A percentile compares a stretch with the other conserved stretches of the same genome.
These are phyloP conservation scores for Tokudaia tokunoshimensis DNA, from an alignment of 2,797 vertebrate species.

Conservation along the genomic window DNA sequence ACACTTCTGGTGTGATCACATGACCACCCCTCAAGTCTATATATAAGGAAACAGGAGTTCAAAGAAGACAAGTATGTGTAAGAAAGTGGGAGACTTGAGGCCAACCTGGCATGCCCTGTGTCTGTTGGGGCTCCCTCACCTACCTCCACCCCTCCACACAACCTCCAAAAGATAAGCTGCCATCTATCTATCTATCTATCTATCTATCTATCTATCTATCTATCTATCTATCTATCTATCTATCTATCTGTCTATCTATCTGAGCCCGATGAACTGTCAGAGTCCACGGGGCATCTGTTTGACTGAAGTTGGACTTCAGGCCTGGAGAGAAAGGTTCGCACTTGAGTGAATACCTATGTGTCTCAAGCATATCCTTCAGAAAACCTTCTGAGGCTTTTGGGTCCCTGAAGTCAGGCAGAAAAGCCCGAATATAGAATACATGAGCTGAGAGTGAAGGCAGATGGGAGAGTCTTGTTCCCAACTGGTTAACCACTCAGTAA, in stretches of 20 bases:
- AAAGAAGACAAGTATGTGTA: neutral
- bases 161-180: neutral
- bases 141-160: neutral
- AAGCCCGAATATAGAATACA: neutral
- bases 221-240: neutral
- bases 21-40: neutral
- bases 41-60: neutral
- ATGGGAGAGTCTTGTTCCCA: neutral
- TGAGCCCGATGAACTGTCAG: neutral
- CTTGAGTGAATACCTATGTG: neutral
- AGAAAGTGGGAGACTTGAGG: neutral
- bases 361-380: neutral
- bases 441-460: neutral
- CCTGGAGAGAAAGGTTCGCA: neutral
- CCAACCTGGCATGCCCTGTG: neutral
- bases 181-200: neutral
- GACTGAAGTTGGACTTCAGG: neutral
- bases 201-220: neutral
- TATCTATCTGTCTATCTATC: neutral
- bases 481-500: slow-evolving; percentile 17
- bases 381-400: slow-evolving; percentile 18
- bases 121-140: neutral
- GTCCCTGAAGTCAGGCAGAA: neutral
- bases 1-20: neutral
- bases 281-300: neutral